Conservation (phyloP, 2,113 vertebrate species). For the Mandrillus leucophaeus region DNA sequence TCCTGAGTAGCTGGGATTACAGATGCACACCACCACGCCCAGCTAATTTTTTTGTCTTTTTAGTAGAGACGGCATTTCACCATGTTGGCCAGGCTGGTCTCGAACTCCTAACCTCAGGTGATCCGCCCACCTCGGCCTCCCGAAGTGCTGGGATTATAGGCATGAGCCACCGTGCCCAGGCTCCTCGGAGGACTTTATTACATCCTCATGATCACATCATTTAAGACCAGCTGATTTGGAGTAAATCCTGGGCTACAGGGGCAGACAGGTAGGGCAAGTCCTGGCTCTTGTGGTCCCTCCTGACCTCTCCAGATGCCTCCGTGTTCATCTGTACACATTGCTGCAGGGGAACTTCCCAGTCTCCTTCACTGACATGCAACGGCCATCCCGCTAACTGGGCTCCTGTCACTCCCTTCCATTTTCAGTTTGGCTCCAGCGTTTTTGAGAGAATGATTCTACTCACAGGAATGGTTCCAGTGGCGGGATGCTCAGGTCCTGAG, state of each 20-base stretch:
- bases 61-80: too few relatives aligned
- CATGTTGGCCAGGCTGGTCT: too few relatives aligned
- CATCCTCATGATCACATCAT: neutral
- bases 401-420: fast-evolving
- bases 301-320: neutral
- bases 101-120: too few relatives aligned
- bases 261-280: neutral
- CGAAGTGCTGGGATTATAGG: too few relatives aligned
- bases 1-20: too few relatives aligned
- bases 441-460: neutral
- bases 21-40: too few relatives aligned
- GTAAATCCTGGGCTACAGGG: neutral
- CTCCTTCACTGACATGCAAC: fast-evolving
- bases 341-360: fast-evolving
- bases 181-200: neutral
- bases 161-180: too few relatives aligned
- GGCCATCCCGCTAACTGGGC: fast-evolving
- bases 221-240: neutral
- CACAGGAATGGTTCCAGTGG: fast-evolving
- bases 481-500: too few relatives aligned
- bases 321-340: fast-evolving
- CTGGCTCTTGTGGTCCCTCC: neutral
- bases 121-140: too few relatives aligned
- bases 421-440: neutral
- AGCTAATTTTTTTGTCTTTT: too few relatives aligned